phyloP scores from a whole-genome alignment of 1,140 invertebrate genomes.

The Ridgeia piscesae region DNA sequence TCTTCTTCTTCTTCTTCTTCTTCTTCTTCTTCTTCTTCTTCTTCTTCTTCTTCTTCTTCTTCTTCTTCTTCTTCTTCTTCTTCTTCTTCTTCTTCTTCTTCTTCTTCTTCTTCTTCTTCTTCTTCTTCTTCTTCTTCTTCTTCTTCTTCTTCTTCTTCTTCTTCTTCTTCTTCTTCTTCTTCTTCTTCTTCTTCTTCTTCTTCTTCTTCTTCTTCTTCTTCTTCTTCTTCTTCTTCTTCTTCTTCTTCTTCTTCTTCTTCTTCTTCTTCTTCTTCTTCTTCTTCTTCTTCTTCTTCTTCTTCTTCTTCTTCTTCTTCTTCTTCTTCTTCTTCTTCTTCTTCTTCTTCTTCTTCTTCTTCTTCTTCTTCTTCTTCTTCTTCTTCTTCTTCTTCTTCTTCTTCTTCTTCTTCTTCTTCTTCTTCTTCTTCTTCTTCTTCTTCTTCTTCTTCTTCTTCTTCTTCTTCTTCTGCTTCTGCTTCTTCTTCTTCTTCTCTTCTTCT shows the following conservation, averaged over 20 bases:
- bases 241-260: slow-evolving; percentile 2
- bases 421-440: background rate
- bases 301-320: slow-evolving; percentile 11
- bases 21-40: slow-evolving; percentile 10
- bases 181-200: background rate
- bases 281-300: slow-evolving; percentile 19
- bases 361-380: slow-evolving; percentile 11
- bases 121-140: slow-evolving; percentile 21
- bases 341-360: background rate
- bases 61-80: background rate
- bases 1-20: slow-evolving; percentile 22
- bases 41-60: slow-evolving; percentile 5
- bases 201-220: background rate
- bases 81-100: background rate
- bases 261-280: slow-evolving; percentile 23
- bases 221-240: background rate
- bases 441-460: slow-evolving; percentile 11
- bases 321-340: slow-evolving; percentile 8
- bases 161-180: slow-evolving; percentile 19
- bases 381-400: slow-evolving; percentile 20
- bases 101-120: slow-evolving; percentile 20
- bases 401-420: slow-evolving; percentile 19
- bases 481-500: no score
- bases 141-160: background rate
- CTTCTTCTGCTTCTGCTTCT: no score